These are phyloP conservation scores for Plebejus argus DNA, from an alignment of 2,888 invertebrate genomes.

Conservation along the genomic window DNA sequence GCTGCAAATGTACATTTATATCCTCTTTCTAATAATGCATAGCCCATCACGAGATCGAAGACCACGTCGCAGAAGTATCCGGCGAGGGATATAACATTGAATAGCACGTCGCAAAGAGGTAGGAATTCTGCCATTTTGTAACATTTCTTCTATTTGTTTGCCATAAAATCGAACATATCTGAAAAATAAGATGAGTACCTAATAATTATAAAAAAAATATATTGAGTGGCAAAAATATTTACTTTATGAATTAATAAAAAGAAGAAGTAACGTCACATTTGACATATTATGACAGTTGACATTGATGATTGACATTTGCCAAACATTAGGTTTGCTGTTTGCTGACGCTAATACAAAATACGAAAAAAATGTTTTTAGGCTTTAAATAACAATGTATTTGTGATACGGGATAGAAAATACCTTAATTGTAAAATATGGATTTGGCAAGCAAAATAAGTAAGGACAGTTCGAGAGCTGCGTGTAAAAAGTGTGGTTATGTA, in stretches of 20 bases:
- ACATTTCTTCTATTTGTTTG: constrained; percentile 58
- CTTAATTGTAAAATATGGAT: constrained; percentile 66
- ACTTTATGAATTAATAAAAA: neutral
- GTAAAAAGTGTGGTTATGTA: constrained; percentile 97
- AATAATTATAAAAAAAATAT: constrained; percentile 16
- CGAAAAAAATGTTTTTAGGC: neutral
- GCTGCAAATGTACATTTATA: constrained; percentile 84
- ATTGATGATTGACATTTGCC: constrained; percentile 35
- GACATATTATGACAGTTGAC: constrained; percentile 6
- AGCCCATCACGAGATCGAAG: constrained; percentile 92
- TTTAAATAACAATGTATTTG: neutral
- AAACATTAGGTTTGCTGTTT: neutral
- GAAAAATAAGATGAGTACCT: constrained; percentile 26
- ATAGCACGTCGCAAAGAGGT: constrained; percentile 94
- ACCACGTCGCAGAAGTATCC: constrained; percentile 95
- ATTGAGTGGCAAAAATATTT: neutral
- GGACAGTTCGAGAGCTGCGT: constrained; percentile 90
- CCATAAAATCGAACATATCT: constrained; percentile 40
- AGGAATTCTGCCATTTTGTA: constrained; percentile 88
- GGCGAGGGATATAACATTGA: constrained; percentile 94
- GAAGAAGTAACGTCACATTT: constrained; percentile 21
- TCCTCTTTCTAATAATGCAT: constrained; percentile 87
- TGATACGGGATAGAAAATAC: constrained; percentile 17
- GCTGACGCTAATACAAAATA: neutral
- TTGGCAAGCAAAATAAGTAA: constrained; percentile 81